Conservation (phyloP, 2,797 vertebrate species). For the Tauraco hartlaubi region DNA sequence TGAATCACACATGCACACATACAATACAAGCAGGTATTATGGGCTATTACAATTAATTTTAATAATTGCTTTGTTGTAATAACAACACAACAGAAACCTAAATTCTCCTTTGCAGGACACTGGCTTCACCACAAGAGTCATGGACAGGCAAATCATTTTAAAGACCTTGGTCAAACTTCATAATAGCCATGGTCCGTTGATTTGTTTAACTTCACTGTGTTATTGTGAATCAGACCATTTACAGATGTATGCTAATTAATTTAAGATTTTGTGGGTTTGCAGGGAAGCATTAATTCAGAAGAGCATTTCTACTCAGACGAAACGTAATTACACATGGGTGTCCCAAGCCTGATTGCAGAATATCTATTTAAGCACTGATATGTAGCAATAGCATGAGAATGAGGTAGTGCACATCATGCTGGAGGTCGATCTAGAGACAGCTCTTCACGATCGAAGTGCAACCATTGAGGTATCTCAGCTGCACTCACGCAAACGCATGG, state of each 20-base stretch:
- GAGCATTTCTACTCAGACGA: not conserved
- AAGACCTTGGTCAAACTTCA: not conserved
- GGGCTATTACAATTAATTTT: not conserved
- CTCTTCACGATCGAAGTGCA: not conserved
- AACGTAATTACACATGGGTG: not conserved
- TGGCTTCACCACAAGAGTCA: not conserved
- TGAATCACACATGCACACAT: not conserved
- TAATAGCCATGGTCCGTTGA: not conserved
- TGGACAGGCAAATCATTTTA: not conserved
- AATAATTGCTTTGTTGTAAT: not conserved
- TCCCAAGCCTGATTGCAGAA: not conserved
- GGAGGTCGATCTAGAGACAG: not conserved
- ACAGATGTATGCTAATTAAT: not conserved
- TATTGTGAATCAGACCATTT: not conserved
- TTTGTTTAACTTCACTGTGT: not conserved
- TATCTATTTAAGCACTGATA: not conserved
- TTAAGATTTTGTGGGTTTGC: not conserved
- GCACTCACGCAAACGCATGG: not conserved
- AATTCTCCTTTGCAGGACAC: not conserved
- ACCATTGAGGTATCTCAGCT: not conserved
- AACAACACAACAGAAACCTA: not conserved
- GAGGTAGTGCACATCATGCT: not conserved
- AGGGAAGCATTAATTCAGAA: not conserved
- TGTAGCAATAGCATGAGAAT: not conserved
- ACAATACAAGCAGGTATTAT: not conserved